Percentiles rank a stretch among this genome's conserved stretches.
Evolutionary conservation across 1,140 invertebrate genomes (phyloP).

Genomic region (Sarcophaga peregrina): DNA sequence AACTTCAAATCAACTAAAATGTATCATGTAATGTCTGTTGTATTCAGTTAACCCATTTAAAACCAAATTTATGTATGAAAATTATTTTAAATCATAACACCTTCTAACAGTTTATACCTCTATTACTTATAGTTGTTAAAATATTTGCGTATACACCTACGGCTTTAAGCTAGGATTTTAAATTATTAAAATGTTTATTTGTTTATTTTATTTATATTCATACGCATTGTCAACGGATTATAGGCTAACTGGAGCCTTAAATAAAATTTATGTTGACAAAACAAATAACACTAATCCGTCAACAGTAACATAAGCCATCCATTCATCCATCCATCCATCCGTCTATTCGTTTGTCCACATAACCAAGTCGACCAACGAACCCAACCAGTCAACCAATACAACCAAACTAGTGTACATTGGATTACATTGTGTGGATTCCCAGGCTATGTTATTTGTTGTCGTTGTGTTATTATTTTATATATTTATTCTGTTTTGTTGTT

Average conservation of each 20-base stretch:
- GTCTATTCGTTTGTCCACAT: too few species aligned
- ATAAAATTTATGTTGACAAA: constrained; percentile 35
- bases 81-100: too few species aligned
- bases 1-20: too few species aligned
- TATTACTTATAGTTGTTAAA: too few species aligned
- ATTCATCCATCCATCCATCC: background rate
- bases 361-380: too few species aligned
- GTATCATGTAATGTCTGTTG: too few species aligned
- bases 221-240: constrained; percentile 19
- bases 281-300: constrained; percentile 36
- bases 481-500: background rate
- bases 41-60: too few species aligned
- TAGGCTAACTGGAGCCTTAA: background rate
- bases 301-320: background rate
- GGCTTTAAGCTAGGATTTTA: background rate
- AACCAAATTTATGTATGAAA: too few species aligned
- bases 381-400: too few species aligned
- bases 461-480: background rate
- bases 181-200: background rate
- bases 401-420: too few species aligned
- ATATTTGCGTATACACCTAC: background rate
- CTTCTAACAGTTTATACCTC: too few species aligned
- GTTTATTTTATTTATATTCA: constrained; percentile 1
- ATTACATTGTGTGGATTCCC: too few species aligned
- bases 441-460: background rate